Evolutionary conservation across 2,797 vertebrate genomes (phyloP).

Genomic region (Intellagama lesueurii): DNA sequence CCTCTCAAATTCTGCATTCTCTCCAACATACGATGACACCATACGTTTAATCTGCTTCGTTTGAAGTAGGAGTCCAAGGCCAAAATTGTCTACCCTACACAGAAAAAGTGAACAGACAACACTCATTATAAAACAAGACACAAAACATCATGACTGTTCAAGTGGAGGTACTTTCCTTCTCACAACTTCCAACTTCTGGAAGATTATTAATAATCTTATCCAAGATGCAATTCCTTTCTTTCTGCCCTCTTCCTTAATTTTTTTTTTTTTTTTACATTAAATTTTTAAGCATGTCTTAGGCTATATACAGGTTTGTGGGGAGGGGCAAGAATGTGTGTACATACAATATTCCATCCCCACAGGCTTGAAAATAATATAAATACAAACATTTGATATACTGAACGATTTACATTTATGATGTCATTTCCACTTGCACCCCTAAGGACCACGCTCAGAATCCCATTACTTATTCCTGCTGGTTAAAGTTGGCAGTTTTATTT

Average conservation of each 20-base stretch:
- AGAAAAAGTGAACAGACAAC: constrained; percentile 25
- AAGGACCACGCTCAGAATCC: no score
- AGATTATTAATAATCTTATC: neutral
- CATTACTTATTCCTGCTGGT: no score
- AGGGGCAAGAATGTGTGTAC: neutral
- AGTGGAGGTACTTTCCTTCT: no score
- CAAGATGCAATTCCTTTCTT: neutral
- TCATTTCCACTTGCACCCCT: neutral
- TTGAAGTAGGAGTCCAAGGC: constrained; percentile 91
- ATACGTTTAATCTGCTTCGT: constrained; percentile 97
- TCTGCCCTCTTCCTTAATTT: neutral
- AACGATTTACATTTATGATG: neutral
- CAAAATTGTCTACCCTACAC: constrained; percentile 94
- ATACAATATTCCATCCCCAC: neutral
- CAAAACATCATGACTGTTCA: neutral
- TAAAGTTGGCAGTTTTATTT: no score
- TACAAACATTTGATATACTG: neutral
- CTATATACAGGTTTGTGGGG: neutral
- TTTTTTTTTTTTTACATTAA: neutral
- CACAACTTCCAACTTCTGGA: neutral
- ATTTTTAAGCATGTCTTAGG: no score
- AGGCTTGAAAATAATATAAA: neutral
- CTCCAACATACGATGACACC: constrained; percentile 95
- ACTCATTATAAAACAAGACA: neutral
- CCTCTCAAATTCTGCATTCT: constrained; percentile 95